Evolutionary conservation across 2,797 vertebrate species (phyloP).

Genomic region (Tauraco hartlaubi): DNA sequence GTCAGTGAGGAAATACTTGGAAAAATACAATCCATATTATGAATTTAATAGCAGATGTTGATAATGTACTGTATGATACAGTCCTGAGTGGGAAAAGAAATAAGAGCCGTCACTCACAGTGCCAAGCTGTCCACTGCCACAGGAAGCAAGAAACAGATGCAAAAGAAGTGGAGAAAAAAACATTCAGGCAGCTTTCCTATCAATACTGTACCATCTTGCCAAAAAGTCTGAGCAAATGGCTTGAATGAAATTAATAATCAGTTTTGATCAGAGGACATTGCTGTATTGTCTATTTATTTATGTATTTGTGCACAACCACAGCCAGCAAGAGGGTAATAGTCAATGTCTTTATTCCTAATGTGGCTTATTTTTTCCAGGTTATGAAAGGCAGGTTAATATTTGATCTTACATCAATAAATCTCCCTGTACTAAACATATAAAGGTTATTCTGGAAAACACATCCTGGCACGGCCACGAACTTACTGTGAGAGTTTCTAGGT

Average conservation of each 20-base stretch:
- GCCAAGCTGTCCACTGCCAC: not conserved
- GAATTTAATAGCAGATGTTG: not conserved
- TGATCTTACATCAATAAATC: slow-evolving; percentile 25
- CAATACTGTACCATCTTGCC: not conserved
- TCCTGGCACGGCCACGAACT: not conserved
- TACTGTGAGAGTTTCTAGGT: not conserved
- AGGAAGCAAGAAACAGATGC: not conserved
- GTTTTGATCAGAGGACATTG: not conserved
- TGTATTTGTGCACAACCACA: not conserved
- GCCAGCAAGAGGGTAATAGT: not conserved
- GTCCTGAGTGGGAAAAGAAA: not conserved
- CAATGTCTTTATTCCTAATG: not conserved
- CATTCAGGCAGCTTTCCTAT: not conserved
- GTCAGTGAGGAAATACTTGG: not conserved
- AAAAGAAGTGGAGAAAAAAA: not conserved
- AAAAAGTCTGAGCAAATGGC: not conserved
- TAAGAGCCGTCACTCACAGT: not conserved
- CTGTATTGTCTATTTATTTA: not conserved
- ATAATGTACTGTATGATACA: not conserved
- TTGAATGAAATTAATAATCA: not conserved
- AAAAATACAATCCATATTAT: not conserved
- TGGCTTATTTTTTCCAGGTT: not conserved
- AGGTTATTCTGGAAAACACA: not conserved
- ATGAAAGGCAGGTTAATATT: slow-evolving; percentile 53
- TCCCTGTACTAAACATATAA: not conserved